Evolutionary conservation across 2,113 vertebrate genomes (phyloP).

Genomic region (Rhinichthys klamathensis): DNA sequence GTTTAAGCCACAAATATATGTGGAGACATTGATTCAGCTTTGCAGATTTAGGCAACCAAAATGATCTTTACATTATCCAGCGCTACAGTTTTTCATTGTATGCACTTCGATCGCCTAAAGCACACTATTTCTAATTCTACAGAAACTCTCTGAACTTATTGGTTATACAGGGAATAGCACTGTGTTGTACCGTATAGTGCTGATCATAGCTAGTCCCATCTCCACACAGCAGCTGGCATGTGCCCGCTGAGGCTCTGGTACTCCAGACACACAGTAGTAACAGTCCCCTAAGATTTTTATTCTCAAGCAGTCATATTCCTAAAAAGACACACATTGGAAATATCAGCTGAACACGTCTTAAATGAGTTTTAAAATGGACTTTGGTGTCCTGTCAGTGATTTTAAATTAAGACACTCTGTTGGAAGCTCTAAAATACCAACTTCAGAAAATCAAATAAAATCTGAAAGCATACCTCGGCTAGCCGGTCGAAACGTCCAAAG

Average conservation of each 20-base stretch:
- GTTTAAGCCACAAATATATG: background rate
- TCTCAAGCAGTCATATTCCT: constrained; percentile 94
- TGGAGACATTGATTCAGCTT: background rate
- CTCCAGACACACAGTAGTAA: constrained; percentile 96
- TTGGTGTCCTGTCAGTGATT: background rate
- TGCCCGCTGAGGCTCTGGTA: constrained; percentile 90
- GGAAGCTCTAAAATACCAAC: background rate
- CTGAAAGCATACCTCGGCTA: constrained; percentile 83
- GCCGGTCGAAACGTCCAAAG: constrained; percentile 93
- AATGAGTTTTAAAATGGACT: background rate
- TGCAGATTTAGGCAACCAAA: background rate
- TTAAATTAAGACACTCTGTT: background rate
- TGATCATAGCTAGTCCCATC: constrained; percentile 97
- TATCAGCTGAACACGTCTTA: background rate
- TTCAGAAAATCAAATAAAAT: background rate
- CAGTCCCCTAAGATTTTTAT: constrained; percentile 98
- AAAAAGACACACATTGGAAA: background rate
- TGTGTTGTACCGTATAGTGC: constrained; percentile 83
- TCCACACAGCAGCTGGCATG: constrained; percentile 94
- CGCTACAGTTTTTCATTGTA: background rate
- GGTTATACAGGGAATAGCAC: background rate
- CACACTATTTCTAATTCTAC: background rate
- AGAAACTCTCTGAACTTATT: background rate
- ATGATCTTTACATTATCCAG: background rate
- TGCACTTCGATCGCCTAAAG: background rate